Percentiles rank a stretch among this genome's conserved stretches.
Conservation (phyloP, 1,140 invertebrate species). For the Eulimnadia texana region DNA sequence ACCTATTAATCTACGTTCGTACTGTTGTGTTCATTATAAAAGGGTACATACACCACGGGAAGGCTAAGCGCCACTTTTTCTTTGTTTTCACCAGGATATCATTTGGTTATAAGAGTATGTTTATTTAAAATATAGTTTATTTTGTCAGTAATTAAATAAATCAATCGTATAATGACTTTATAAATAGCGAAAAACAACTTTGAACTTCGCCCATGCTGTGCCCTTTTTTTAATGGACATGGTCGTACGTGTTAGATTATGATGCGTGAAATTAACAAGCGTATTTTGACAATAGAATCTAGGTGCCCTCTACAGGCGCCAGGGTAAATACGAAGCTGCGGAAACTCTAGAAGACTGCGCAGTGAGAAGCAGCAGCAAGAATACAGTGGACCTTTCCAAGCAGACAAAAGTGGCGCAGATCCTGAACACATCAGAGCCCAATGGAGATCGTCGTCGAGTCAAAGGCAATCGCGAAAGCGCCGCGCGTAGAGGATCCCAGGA, state of each 20-base stretch:
- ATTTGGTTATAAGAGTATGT: not conserved
- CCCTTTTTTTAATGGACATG: too few species aligned
- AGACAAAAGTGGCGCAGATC: slow-evolving; percentile 63
- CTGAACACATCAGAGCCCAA: slow-evolving; percentile 28
- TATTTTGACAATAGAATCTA: slow-evolving; percentile 53
- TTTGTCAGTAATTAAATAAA: too few species aligned
- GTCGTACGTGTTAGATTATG: too few species aligned
- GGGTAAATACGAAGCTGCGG: slow-evolving; percentile 97
- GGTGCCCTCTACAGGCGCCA: slow-evolving; percentile 92
- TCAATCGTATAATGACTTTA: too few species aligned
- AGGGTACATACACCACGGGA: too few species aligned
- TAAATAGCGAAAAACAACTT: too few species aligned
- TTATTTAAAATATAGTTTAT: not conserved
- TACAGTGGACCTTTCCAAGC: slow-evolving; percentile 77
- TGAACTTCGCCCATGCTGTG: too few species aligned
- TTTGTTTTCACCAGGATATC: too few species aligned
- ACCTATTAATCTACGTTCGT: too few species aligned
- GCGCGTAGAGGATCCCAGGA: slow-evolving; percentile 39
- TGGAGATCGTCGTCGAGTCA: not conserved
- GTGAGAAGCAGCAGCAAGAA: slow-evolving; percentile 81
- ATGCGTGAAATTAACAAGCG: too few species aligned
- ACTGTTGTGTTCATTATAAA: too few species aligned
- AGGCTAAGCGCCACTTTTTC: too few species aligned
- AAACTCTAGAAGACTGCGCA: slow-evolving; percentile 95
- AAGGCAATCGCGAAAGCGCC: slow-evolving; percentile 6